Evolutionary conservation across 2,888 invertebrate genomes (phyloP).

Genomic region (Xanthorhoe spadicearia): DNA sequence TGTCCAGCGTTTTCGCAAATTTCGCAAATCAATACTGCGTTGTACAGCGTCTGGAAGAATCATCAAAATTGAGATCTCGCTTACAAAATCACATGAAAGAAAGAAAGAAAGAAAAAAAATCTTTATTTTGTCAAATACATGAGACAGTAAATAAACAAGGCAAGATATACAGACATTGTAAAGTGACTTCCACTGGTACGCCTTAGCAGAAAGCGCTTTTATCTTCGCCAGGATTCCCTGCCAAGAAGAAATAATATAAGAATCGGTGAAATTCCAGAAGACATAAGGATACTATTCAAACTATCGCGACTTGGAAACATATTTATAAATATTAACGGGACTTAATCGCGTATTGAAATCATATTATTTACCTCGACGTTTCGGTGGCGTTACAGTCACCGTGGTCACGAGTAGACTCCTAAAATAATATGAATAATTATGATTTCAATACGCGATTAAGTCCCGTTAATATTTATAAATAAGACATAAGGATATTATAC

Average conservation of each 20-base stretch:
- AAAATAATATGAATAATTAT: too few relatives aligned
- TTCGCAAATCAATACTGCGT: constrained; percentile 88
- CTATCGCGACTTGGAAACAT: too few relatives aligned
- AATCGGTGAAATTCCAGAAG: not conserved
- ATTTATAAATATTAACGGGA: too few relatives aligned
- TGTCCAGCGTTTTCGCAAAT: constrained; percentile 82
- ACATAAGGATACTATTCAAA: too few relatives aligned
- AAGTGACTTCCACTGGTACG: constrained; percentile 88
- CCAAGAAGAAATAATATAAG: constrained; percentile 37
- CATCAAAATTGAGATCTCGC: not conserved
- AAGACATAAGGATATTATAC: constrained; percentile 45
- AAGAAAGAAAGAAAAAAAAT: too few relatives aligned
- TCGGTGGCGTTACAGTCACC: too few relatives aligned
- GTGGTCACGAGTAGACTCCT: too few relatives aligned
- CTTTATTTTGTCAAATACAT: not conserved
- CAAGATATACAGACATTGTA: constrained; percentile 82
- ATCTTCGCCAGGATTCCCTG: constrained; percentile 87
- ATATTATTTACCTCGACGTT: too few relatives aligned
- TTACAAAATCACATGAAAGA: too few relatives aligned
- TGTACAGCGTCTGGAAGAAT: constrained; percentile 86
- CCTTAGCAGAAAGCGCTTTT: constrained; percentile 85
- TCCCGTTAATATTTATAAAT: too few relatives aligned
- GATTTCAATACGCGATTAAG: too few relatives aligned
- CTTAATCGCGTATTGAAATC: too few relatives aligned
- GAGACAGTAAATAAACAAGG: not conserved